A percentile compares a stretch with the other conserved stretches of the same genome.
phyloP scores from a whole-genome alignment of 2,888 invertebrate genomes.

The Pristionchus entomophagus region DNA sequence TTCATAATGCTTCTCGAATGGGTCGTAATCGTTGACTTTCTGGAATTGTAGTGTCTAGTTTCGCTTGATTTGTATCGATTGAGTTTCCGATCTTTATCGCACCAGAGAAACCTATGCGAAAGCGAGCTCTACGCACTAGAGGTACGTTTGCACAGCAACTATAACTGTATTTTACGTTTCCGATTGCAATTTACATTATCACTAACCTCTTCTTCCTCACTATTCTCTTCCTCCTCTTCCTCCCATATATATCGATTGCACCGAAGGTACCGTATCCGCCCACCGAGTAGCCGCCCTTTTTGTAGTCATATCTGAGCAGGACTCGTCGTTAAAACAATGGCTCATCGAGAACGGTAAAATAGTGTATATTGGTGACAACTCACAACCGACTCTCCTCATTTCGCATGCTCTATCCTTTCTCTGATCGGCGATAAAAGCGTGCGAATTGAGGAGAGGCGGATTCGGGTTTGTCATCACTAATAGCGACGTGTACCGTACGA shows the following conservation, averaged over 20 bases:
- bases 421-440: too few relatives aligned
- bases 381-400: too few relatives aligned
- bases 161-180: not conserved
- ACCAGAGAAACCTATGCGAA: too few relatives aligned
- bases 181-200: not conserved
- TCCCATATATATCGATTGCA: conserved; percentile 31
- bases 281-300: conserved; percentile 40
- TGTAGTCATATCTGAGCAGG: conserved; percentile 36
- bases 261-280: conserved; percentile 40
- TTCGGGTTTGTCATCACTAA: too few relatives aligned
- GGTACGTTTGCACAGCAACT: too few relatives aligned
- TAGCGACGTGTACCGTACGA: too few relatives aligned
- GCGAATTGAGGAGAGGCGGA: too few relatives aligned
- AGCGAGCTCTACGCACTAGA: too few relatives aligned
- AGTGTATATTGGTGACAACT: too few relatives aligned
- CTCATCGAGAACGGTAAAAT: not conserved
- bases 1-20: not conserved
- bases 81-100: too few relatives aligned
- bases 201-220: conserved; percentile 10
- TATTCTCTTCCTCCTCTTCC: conserved; percentile 35
- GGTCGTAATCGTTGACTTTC: not conserved
- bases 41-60: too few relatives aligned
- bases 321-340: not conserved
- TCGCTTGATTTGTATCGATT: not conserved
- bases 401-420: too few relatives aligned